Base-by-base conservation (phyloP, 2,113 vertebrate genomes). In the Paramormyrops kingsleyae region DNA sequence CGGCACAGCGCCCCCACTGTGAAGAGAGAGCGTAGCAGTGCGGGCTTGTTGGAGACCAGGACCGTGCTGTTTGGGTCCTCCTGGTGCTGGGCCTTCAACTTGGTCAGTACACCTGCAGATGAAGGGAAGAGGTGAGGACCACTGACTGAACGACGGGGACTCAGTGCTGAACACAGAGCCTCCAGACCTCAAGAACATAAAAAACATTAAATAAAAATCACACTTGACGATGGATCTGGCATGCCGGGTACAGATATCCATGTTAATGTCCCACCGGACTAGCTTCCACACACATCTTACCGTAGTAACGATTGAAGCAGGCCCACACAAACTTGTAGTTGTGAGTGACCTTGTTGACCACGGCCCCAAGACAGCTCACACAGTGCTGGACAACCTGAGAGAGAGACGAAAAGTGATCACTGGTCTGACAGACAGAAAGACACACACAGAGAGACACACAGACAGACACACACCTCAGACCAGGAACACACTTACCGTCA, bases 241-340 rank as follows among this genome's bases (percentile, higher is more conserved):
- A 21, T 9, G 80, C 80, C 83, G 13, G 19, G 9, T 21, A 13
- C 2, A 47, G 19, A 42, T 44, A 42, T 27, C 39, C 13, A 21
- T 83, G 77, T 39, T 42, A 83, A 21, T 9, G 39, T 83, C 77
- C 15, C 77, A 83, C 17, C 4, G 5, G 77, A 70, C 27, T n/a
- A 24, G 56, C 24, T 62, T 62, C 66, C 13, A 35, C 9, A 74
- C 66, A 19, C 52, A 77, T 83, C 98, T 96, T 94, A 99, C 98
- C 96, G 92, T 99, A 99, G 90, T 99, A 99, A 94, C 97, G 98
- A 95, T 99, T 98, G 95, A 99, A 99, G 94, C 98, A 99, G 89
- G 98, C 96, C 98, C 97, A 99, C 3, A 99, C 98, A 96, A 99
- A 99, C 94, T 99, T 99, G 94, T 97, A 99, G 95, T 99, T 99